Conservation (phyloP, 2,888 invertebrate species). For the Ichneumon xanthorius region DNA sequence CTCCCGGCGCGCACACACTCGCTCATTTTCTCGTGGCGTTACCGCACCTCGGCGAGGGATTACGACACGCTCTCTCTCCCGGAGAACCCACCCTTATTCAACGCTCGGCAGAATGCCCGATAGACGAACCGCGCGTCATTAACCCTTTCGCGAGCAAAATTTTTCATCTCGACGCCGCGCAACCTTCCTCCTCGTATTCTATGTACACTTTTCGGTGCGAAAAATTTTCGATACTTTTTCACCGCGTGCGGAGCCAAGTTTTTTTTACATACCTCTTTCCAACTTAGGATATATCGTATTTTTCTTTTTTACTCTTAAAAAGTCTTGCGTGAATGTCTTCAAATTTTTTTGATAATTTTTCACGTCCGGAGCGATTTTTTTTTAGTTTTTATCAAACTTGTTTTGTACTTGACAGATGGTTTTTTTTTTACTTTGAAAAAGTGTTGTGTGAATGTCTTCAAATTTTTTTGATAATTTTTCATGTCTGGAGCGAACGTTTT, state of each 20-base stretch:
- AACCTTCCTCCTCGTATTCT: neutral
- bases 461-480: no score
- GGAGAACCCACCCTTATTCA: conserved; percentile 7
- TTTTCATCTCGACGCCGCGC: neutral
- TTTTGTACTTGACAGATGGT: no score
- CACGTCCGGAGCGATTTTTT: no score
- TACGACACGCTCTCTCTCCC: neutral
- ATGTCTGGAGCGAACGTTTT: no score
- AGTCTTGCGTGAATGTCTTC: no score
- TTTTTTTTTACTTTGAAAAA: no score
- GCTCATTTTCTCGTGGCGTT: conserved; percentile 27
- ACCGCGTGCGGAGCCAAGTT: no score
- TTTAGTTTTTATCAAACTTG: no score
- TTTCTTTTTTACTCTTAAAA: no score
- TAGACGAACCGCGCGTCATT: conserved; percentile 11
- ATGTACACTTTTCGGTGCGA: neutral
- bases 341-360: no score
- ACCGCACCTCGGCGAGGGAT: conserved; percentile 18
- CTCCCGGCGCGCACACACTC: conserved; percentile 4
- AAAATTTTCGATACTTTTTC: neutral
- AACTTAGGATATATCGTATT: neutral
- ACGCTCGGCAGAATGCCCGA: neutral
- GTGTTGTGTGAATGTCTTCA: no score
- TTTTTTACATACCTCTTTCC: neutral
- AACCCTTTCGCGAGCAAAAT: conserved; percentile 8